phyloP scores from a whole-genome alignment of 2,797 vertebrate genomes.

The Jordanella pulchra region DNA sequence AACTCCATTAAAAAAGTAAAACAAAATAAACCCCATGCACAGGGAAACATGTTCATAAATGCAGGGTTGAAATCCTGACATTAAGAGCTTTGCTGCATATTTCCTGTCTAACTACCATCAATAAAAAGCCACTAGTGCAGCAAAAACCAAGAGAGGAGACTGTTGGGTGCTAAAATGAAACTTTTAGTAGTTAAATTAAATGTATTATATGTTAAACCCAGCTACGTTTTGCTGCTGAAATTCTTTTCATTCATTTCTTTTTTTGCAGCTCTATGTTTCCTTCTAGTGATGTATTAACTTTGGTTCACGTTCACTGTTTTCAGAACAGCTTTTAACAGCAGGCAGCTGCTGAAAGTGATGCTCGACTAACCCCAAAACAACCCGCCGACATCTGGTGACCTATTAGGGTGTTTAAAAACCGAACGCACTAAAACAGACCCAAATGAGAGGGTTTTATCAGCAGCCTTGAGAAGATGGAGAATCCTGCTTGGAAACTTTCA shows the following conservation, averaged over 20 bases:
- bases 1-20: no score
- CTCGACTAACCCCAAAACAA: constrained; percentile 2
- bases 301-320: constrained; percentile 1
- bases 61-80: background rate
- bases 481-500: background rate
- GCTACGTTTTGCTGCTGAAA: background rate
- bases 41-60: no score
- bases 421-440: constrained; percentile 2
- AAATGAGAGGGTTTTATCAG: background rate
- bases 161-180: background rate
- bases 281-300: background rate
- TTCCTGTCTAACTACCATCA: background rate
- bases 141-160: background rate
- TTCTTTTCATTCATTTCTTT: background rate
- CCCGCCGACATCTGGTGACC: background rate
- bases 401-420: background rate
- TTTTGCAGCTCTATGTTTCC: background rate
- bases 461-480: background rate
- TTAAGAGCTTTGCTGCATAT: background rate
- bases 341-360: constrained; percentile 10
- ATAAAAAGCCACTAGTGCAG: background rate
- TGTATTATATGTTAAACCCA: background rate
- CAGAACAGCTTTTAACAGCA: constrained; percentile 10
- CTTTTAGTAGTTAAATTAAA: background rate
- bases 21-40: no score